Evolutionary conservation across 2,888 invertebrate genomes (phyloP).

Genomic region (Drosophila crucigera): DNA sequence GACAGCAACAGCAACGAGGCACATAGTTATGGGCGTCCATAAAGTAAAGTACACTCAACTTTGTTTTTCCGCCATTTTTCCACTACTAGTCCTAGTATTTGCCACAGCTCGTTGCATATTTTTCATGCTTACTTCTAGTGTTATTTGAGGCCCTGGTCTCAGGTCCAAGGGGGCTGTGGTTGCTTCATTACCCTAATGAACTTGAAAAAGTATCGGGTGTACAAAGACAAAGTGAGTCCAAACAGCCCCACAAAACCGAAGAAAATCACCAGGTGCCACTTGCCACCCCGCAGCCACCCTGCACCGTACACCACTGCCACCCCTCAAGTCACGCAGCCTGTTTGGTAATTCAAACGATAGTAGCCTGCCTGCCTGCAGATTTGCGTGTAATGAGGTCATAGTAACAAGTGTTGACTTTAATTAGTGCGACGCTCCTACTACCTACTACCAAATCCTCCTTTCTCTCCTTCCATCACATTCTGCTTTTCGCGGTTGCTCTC

Average conservation of each 20-base stretch:
- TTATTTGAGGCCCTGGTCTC: conserved; percentile 14
- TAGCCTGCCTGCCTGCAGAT: conserved; percentile 59
- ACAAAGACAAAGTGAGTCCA: conserved; percentile 65
- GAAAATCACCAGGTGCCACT: conserved; percentile 70
- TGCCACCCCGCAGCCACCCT: neutral
- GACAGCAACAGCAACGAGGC: conserved; percentile 37
- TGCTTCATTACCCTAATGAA: conserved; percentile 81
- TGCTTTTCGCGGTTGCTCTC: conserved; percentile 3
- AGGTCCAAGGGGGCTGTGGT: conserved; percentile 51
- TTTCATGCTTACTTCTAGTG: conserved; percentile 19
- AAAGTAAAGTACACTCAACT: conserved; percentile 64
- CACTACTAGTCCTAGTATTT: conserved; percentile 16
- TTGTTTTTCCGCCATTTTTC: conserved; percentile 46
- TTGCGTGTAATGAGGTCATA: conserved; percentile 78
- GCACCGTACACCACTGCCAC: too few relatives aligned
- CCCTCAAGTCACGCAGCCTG: neutral
- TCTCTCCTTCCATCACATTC: neutral
- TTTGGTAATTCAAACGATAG: conserved; percentile 43
- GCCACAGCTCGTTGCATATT: conserved; percentile 23
- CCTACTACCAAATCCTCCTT: neutral
- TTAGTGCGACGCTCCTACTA: conserved; percentile 56
- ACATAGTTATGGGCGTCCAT: conserved; percentile 66
- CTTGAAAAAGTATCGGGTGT: conserved; percentile 79
- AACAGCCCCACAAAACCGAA: conserved; percentile 43
- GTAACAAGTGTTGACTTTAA: conserved; percentile 79